Percentiles rank a stretch among this genome's conserved stretches.
Evolutionary conservation across 2,888 invertebrate species (phyloP).

Genomic region (Euproctis similis): DNA sequence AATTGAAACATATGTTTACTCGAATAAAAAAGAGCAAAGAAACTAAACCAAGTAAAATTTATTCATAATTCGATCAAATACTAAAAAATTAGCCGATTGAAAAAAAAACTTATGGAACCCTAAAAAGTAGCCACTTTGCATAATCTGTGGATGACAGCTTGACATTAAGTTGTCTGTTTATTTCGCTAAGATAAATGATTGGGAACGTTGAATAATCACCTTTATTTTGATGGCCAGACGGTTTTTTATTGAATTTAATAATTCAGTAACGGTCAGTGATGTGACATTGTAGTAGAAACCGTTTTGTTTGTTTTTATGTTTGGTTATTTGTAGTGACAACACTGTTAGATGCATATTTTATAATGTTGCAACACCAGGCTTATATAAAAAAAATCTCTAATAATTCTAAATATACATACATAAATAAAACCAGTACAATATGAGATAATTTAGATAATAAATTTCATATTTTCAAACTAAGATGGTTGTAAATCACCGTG

Average conservation of each 20-base stretch:
- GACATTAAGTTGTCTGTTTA: constrained; percentile 57
- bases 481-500: no score
- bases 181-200: constrained; percentile 23
- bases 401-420: no score
- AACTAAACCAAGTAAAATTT: no score
- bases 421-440: no score
- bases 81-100: no score
- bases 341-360: constrained; percentile 11
- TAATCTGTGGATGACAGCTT: constrained; percentile 56
- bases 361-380: constrained; percentile 3
- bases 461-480: no score
- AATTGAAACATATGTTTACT: no score
- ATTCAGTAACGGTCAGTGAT: constrained; percentile 42
- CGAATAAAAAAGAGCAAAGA: no score
- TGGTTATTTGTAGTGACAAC: constrained; percentile 13
- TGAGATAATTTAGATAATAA: no score
- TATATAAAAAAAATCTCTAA: no score
- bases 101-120: no score
- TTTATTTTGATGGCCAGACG: constrained; percentile 18
- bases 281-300: constrained; percentile 37
- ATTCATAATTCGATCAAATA: no score
- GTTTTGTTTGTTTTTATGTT: constrained; percentile 30
- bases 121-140: constrained; percentile 64
- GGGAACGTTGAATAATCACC: constrained; percentile 8
- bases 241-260: constrained; percentile 1